These are phyloP conservation scores for Pogonus chalceus DNA, from an alignment of 1,140 invertebrate genomes.

Conservation along the genomic window DNA sequence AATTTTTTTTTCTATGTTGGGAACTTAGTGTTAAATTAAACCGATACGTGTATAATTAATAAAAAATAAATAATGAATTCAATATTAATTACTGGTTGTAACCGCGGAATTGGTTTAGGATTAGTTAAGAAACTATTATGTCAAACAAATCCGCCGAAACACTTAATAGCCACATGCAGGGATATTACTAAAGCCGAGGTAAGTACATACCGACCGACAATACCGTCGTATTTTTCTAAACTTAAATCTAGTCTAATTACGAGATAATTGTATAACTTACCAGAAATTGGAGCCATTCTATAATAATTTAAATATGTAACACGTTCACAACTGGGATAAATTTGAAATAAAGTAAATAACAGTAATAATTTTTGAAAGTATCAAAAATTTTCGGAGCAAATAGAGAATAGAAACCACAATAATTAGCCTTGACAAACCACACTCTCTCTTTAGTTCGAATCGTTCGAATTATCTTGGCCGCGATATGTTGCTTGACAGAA, in stretches of 20 bases:
- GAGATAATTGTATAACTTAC: slow-evolving; percentile 30
- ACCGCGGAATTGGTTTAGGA: slow-evolving; percentile 77
- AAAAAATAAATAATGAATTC: slow-evolving; percentile 49
- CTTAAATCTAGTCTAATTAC: not conserved
- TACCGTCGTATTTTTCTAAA: not conserved
- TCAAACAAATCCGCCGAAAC: slow-evolving; percentile 41
- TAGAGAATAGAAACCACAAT: slow-evolving; percentile 1
- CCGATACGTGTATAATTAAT: slow-evolving; percentile 19
- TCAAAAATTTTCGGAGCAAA: too few species aligned
- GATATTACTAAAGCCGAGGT: slow-evolving; percentile 52
- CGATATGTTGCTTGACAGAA: not conserved
- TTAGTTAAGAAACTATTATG: slow-evolving; percentile 58
- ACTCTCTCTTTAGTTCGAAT: not conserved
- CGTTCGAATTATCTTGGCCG: too few species aligned
- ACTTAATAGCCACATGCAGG: slow-evolving; percentile 66
- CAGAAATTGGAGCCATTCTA: slow-evolving; percentile 41
- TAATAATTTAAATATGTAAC: slow-evolving; percentile 5
- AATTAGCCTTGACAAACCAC: not conserved
- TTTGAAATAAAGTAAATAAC: too few species aligned
- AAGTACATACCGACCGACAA: slow-evolving; percentile 26
- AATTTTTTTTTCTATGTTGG: not conserved
- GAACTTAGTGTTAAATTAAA: too few species aligned
- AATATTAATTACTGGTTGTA: slow-evolving; percentile 78
- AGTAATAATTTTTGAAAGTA: too few species aligned
- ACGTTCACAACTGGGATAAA: slow-evolving; percentile 7